Percentiles rank a stretch among this genome's conserved stretches.
phyloP scores from a whole-genome alignment of 2,113 vertebrate species.

The Siniperca chuatsi region DNA sequence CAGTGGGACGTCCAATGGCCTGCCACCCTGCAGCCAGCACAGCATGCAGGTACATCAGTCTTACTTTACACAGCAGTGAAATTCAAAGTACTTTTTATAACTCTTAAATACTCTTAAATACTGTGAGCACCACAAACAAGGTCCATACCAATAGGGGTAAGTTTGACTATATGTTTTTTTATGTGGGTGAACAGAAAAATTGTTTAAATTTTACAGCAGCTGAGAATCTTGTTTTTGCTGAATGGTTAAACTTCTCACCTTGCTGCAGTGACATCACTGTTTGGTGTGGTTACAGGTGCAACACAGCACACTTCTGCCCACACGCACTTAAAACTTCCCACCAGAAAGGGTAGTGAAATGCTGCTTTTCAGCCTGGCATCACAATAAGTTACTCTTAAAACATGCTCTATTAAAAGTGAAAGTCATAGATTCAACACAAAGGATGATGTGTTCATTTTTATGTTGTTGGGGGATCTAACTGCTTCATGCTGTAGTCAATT shows the following conservation, averaged over 20 bases:
- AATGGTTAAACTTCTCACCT: not conserved
- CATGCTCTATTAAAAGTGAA: not conserved
- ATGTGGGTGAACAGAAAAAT: not conserved
- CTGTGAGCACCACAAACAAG: not conserved
- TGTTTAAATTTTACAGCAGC: not conserved
- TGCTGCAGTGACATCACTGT: not conserved
- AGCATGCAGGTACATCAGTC: conserved; percentile 66
- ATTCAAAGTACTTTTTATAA: not conserved
- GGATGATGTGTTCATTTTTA: not conserved
- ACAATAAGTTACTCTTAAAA: not conserved
- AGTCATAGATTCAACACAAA: not conserved
- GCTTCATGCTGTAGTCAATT: not conserved
- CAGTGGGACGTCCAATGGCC: conserved; percentile 51
- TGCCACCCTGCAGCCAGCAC: conserved; percentile 50
- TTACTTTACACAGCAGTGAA: not conserved
- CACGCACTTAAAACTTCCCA: not conserved
- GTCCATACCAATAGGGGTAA: not conserved
- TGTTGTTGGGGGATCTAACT: not conserved
- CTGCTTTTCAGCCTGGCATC: not conserved
- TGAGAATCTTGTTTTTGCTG: not conserved
- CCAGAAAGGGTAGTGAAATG: not conserved
- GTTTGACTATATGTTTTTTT: not conserved
- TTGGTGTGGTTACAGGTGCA: not conserved
- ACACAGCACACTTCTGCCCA: not conserved
- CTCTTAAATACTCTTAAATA: not conserved